Evolutionary conservation across 2,888 invertebrate genomes (phyloP).

Genomic region (Criorhina ranunculi): DNA sequence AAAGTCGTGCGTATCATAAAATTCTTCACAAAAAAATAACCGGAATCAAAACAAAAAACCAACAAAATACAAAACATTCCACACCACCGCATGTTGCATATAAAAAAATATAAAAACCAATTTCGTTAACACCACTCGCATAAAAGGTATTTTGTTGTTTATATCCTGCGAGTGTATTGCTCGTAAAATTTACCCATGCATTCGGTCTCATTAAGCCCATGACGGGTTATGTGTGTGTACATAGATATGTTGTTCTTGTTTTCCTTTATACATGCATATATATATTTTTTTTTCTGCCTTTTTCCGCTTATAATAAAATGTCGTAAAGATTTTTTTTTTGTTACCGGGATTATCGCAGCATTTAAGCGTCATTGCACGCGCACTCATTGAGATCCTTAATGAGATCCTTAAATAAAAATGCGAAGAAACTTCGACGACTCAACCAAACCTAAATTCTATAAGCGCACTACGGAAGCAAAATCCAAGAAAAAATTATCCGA

Average conservation of each 20-base stretch:
- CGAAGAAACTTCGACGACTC: not conserved
- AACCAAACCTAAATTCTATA: not conserved
- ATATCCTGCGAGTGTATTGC: conserved; percentile 51
- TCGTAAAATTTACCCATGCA: conserved; percentile 48
- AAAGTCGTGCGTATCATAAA: conserved; percentile 36
- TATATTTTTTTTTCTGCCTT: conserved; percentile 25
- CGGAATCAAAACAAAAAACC: conserved; percentile 13
- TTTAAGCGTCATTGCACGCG: conserved; percentile 52
- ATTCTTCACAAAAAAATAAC: conserved; percentile 5
- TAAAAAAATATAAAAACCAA: conserved; percentile 53
- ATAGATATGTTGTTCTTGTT: conserved; percentile 1
- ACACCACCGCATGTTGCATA: conserved; percentile 40
- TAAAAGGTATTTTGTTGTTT: conserved; percentile 47
- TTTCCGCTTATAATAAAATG: conserved; percentile 34
- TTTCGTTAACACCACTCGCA: conserved; percentile 47
- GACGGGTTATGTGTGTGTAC: conserved; percentile 21
- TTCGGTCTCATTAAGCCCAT: conserved; percentile 50
- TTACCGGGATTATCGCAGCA: conserved; percentile 38
- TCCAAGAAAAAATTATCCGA: not conserved
- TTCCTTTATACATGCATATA: too few relatives aligned
- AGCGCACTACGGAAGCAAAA: not conserved
- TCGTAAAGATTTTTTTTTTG: conserved; percentile 35
- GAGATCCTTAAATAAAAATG: conserved; percentile 24
- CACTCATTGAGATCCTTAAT: conserved; percentile 42
- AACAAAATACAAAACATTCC: conserved; percentile 17